Conservation (phyloP, 2,797 vertebrate species). For the Saxicola maurus region DNA sequence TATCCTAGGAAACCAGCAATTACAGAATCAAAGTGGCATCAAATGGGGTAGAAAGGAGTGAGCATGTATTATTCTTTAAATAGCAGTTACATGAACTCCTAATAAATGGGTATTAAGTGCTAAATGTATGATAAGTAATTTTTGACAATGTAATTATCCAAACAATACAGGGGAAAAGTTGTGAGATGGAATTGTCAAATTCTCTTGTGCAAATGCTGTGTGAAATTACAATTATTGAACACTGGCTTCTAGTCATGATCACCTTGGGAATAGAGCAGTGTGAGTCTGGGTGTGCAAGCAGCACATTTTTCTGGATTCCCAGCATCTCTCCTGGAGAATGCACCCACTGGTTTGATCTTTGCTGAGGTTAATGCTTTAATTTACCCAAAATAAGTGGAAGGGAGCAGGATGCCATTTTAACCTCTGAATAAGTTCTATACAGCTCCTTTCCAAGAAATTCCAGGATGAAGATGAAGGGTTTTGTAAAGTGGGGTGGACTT, state of each 20-base stretch:
- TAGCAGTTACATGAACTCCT: constrained; percentile 79
- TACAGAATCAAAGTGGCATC: constrained; percentile 77
- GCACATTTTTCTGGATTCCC: not conserved
- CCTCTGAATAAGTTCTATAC: not conserved
- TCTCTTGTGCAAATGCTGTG: not conserved
- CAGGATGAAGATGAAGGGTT: not conserved
- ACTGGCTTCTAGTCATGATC: not conserved
- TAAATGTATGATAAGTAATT: constrained; percentile 81
- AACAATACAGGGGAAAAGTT: constrained; percentile 69
- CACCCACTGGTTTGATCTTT: not conserved
- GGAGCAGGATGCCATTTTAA: not conserved
- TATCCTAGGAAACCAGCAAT: constrained; percentile 80
- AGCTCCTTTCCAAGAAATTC: not conserved
- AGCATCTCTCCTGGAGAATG: not conserved
- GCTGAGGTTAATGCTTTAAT: not conserved
- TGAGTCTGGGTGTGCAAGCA: not conserved
- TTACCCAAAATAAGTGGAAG: not conserved
- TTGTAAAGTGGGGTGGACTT: not conserved
- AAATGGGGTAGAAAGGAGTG: constrained; percentile 69
- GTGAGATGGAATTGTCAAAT: constrained; percentile 62
- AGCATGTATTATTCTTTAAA: constrained; percentile 77
- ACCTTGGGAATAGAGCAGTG: not conserved
- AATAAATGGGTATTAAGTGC: constrained; percentile 79
- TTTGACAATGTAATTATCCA: constrained; percentile 77
- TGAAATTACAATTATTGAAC: not conserved